These are phyloP conservation scores for Polyploca ridens DNA, from an alignment of 2,888 invertebrate species.

Conservation along the genomic window DNA sequence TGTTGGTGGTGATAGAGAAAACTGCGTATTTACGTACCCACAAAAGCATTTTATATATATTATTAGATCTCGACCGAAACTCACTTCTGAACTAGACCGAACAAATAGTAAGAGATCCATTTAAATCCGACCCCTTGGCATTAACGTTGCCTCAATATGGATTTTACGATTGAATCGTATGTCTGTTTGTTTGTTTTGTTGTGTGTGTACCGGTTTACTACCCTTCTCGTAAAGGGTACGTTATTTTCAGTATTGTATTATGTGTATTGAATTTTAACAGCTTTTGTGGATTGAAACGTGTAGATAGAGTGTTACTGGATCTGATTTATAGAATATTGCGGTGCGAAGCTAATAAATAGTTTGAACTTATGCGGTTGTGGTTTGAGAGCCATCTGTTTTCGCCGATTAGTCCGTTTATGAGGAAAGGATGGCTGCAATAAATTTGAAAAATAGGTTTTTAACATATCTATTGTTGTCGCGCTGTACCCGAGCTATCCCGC, in stretches of 20 bases:
- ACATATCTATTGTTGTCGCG: too few relatives aligned
- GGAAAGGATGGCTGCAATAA: too few relatives aligned
- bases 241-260: not conserved
- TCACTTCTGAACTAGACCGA: not conserved
- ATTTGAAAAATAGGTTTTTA: too few relatives aligned
- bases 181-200: slow-evolving; percentile 29
- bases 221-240: slow-evolving; percentile 1
- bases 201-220: not conserved
- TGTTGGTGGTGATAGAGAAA: too few relatives aligned
- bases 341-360: too few relatives aligned
- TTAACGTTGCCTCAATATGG: slow-evolving; percentile 34
- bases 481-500: too few relatives aligned
- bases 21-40: too few relatives aligned
- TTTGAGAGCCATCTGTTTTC: too few relatives aligned
- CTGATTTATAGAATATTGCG: too few relatives aligned
- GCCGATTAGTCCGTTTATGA: too few relatives aligned
- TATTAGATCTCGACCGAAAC: not conserved
- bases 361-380: too few relatives aligned
- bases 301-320: not conserved
- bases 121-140: slow-evolving; percentile 29
- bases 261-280: slow-evolving; percentile 11
- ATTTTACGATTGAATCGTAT: slow-evolving; percentile 34
- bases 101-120: slow-evolving; percentile 13
- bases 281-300: not conserved
- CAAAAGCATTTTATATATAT: too few relatives aligned